Evolutionary conservation across 2,113 vertebrate species (phyloP).

Genomic region (Psephotus haematonotus): DNA sequence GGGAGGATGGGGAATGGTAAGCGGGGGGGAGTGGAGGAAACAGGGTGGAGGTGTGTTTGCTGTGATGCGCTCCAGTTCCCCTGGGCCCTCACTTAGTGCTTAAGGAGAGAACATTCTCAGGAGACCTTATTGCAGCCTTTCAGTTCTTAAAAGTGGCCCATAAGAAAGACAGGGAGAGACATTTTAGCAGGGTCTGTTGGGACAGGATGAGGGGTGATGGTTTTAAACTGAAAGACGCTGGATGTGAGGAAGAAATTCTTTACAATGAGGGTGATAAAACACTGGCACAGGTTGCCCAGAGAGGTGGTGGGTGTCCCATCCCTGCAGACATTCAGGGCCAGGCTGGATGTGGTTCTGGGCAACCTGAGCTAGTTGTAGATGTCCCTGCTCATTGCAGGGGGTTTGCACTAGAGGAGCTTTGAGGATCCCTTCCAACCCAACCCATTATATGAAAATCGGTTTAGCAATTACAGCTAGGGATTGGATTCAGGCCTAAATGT

Average conservation of each 20-base stretch:
- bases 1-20: rapidly evolving
- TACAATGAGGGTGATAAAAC: too few species aligned
- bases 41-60: not conserved
- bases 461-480: not conserved
- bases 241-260: too few species aligned
- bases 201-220: too few species aligned
- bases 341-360: not conserved
- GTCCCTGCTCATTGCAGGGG: not conserved
- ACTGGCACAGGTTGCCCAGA: too few species aligned
- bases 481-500: not conserved
- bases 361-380: not conserved
- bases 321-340: not conserved
- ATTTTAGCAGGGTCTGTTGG: too few species aligned
- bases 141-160: not conserved
- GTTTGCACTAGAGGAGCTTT: not conserved
- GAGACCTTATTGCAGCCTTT: not conserved
- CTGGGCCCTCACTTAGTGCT: not conserved
- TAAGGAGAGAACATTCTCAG: not conserved
- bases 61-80: not conserved
- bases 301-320: too few species aligned
- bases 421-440: not conserved
- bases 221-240: too few species aligned
- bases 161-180: not conserved
- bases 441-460: not conserved
- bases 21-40: not conserved